Percentiles rank a stretch among this genome's conserved stretches.
phyloP scores from a whole-genome alignment of 2,113 vertebrate genomes.

The Copsychus sechellarum region DNA sequence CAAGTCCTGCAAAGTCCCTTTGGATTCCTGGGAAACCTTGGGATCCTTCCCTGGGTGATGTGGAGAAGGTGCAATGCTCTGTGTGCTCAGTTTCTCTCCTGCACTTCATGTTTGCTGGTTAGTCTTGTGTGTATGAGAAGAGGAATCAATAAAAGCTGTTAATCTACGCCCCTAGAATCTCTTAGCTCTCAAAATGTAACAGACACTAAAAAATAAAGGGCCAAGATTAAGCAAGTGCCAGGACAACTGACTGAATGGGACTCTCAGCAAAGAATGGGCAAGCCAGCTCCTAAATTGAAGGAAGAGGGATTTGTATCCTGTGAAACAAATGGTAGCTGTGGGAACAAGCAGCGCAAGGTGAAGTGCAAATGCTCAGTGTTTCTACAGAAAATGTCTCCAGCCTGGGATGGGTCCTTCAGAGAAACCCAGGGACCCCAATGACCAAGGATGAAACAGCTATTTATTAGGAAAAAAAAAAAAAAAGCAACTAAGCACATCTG shows the following conservation, averaged over 20 bases:
- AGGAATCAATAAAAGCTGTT: background rate
- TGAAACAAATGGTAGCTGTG: background rate
- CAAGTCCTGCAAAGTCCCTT: background rate
- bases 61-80: background rate
- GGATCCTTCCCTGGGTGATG: background rate
- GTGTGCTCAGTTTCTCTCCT: background rate
- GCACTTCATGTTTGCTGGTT: background rate
- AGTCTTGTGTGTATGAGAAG: background rate
- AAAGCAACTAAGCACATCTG: background rate
- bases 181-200: background rate
- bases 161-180: background rate
- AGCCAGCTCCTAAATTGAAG: background rate
- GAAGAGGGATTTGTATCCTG: background rate
- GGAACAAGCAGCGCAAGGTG: rapidly evolving
- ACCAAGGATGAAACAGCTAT: background rate
- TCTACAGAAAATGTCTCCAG: background rate
- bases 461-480: background rate
- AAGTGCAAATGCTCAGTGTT: background rate
- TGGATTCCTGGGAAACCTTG: background rate
- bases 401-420: background rate
- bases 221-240: background rate
- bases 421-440: background rate
- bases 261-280: background rate
- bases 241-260: background rate
- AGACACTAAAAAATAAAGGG: background rate